Percentiles rank a stretch among this genome's conserved stretches.
These are phyloP conservation scores for Podarcis siculus DNA, from an alignment of 2,797 vertebrate genomes.

Conservation along the genomic window DNA sequence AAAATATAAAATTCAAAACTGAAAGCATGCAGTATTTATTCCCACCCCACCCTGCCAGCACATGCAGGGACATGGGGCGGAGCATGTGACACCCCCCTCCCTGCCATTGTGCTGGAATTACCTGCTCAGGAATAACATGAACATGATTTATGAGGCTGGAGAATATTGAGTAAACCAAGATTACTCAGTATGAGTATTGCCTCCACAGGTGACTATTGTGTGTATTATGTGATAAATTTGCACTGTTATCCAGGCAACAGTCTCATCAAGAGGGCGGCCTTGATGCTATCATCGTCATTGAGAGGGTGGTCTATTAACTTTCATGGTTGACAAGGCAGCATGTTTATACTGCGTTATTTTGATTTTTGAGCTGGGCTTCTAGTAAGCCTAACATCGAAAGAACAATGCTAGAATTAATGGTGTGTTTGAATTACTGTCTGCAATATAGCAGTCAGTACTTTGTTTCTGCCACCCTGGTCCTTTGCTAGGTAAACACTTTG, in stretches of 20 bases:
- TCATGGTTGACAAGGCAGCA: background rate
- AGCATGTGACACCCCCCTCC: too few relatives aligned
- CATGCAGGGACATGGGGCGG: too few relatives aligned
- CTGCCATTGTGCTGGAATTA: too few relatives aligned
- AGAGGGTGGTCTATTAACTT: constrained; percentile 17
- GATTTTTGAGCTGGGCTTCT: constrained; percentile 26
- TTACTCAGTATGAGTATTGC: background rate
- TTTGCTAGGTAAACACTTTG: constrained; percentile 40
- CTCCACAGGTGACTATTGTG: background rate
- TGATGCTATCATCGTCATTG: background rate
- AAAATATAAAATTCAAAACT: background rate
- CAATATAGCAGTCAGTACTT: constrained; percentile 21
- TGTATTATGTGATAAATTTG: background rate
- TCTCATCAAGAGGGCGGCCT: too few relatives aligned
- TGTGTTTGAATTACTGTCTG: constrained; percentile 30
- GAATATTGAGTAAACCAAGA: background rate
- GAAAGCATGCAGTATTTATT: background rate
- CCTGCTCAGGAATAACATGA: too few relatives aligned
- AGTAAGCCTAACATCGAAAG: constrained; percentile 18
- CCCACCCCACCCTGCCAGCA: too few relatives aligned
- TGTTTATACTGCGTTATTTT: constrained; percentile 43
- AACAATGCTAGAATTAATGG: constrained; percentile 21
- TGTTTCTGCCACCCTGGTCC: constrained; percentile 13
- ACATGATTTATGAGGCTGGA: background rate
- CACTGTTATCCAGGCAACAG: background rate